Percentiles rank a stretch among this genome's conserved stretches.
Conservation (phyloP, 2,888 invertebrate species). For the Monopis laevigella region DNA sequence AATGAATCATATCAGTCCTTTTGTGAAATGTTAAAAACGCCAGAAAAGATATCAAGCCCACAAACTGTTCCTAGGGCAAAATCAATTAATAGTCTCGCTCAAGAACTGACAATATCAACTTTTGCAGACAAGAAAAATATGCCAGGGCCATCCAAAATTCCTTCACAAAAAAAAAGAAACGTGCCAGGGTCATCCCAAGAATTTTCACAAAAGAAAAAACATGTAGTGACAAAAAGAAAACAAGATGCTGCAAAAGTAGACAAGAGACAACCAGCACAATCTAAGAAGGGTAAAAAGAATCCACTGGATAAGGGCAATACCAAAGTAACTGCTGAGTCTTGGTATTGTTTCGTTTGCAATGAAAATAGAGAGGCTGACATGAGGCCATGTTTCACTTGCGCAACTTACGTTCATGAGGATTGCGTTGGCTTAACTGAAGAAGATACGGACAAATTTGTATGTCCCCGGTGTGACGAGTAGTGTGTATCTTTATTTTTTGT, state of each 20-base stretch:
- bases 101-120: conserved; percentile 12
- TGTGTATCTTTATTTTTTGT: too few relatives aligned
- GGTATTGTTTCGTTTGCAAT: conserved; percentile 21
- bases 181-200: background rate
- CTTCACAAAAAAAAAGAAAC: conserved; percentile 10
- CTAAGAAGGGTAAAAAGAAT: background rate
- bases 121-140: conserved; percentile 13
- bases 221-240: background rate
- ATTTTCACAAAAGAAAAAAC: conserved; percentile 9
- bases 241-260: background rate
- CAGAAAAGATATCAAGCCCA: conserved; percentile 12
- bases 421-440: conserved; percentile 22
- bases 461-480: background rate
- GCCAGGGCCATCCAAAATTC: background rate
- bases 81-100: conserved; percentile 13
- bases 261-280: conserved; percentile 11
- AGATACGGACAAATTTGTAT: conserved; percentile 15
- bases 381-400: conserved; percentile 20
- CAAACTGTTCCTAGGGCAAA: conserved; percentile 9
- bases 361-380: conserved; percentile 21
- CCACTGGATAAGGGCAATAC: background rate
- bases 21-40: conserved; percentile 9
- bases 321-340: conserved; percentile 10
- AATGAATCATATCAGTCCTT: conserved; percentile 12
- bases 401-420: conserved; percentile 20